A percentile compares a stretch with the other conserved stretches of the same genome.
These are phyloP conservation scores for Trichechus manatus DNA, from an alignment of 2,113 vertebrate species.

Conservation along the genomic window DNA sequence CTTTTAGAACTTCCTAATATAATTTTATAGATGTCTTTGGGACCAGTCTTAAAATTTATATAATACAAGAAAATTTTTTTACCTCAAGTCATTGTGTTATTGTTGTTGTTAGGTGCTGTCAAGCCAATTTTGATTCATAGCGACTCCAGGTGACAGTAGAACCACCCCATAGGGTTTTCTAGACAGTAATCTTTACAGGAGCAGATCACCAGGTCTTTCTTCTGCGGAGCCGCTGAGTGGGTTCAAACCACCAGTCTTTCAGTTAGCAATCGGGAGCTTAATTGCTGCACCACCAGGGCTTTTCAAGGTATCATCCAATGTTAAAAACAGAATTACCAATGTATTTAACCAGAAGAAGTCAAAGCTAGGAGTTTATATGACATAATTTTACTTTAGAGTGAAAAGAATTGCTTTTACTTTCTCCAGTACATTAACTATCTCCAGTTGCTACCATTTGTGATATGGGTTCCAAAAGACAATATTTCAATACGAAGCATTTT, in stretches of 20 bases:
- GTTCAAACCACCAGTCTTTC: neutral
- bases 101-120: neutral
- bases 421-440: neutral
- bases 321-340: neutral
- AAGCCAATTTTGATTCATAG: neutral
- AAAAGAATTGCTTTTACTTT: neutral
- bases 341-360: slow-evolving; percentile 47
- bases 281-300: neutral
- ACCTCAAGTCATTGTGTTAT: neutral
- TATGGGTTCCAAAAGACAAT: neutral
- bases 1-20: slow-evolving; percentile 3
- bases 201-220: neutral
- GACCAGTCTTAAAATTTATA: neutral
- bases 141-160: neutral
- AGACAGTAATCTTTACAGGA: neutral
- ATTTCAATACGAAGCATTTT: slow-evolving; percentile 27
- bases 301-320: neutral
- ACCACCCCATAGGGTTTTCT: neutral
- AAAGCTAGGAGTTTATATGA: neutral
- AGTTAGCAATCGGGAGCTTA: neutral
- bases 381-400: neutral
- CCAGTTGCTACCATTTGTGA: neutral
- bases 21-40: slow-evolving; percentile 53
- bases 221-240: neutral
- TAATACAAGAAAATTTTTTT: neutral